Evolutionary conservation across 92 coral and sea anemone genomes (phyloP).

Genomic region (Palythoa caribaeorum): DNA sequence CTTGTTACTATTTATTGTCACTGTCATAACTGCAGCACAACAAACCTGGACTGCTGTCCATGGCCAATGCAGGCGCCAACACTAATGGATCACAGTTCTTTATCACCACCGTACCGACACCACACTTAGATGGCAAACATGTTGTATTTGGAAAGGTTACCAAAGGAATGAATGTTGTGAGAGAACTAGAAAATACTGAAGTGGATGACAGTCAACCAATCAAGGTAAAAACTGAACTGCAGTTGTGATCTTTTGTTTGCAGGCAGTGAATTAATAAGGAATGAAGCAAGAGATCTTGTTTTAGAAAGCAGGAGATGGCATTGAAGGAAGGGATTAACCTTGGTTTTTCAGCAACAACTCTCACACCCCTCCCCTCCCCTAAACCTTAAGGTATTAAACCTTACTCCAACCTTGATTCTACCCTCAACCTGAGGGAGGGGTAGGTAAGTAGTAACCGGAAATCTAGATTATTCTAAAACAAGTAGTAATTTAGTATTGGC

Average conservation of each 20-base stretch:
- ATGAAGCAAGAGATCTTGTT: too few species aligned
- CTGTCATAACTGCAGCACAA: constrained; percentile 73
- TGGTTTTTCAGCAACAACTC: too few species aligned
- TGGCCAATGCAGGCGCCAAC: constrained; percentile 94
- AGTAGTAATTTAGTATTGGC: too few species aligned
- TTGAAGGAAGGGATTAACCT: background rate
- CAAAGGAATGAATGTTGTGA: constrained; percentile 89
- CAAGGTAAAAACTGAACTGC: constrained; percentile 58
- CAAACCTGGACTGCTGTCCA: constrained; percentile 83
- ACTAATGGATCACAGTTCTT: constrained; percentile 98
- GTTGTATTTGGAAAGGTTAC: constrained; percentile 95
- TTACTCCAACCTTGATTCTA: too few species aligned
- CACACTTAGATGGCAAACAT: constrained; percentile 93
- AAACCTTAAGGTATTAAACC: too few species aligned
- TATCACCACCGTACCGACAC: constrained; percentile 78
- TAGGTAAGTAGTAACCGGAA: too few species aligned
- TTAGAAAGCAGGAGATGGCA: background rate
- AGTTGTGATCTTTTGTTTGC: too few species aligned
- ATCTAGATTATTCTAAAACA: too few species aligned
- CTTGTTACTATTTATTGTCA: background rate
- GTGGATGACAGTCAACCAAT: constrained; percentile 82
- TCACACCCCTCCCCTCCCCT: too few species aligned
- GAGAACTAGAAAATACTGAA: constrained; percentile 80
- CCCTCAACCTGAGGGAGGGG: too few species aligned
- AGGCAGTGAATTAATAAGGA: too few species aligned